A percentile compares a stretch with the other conserved stretches of the same genome.
Evolutionary conservation across 2,113 vertebrate species (phyloP).

Genomic region (Ictalurus punctatus): DNA sequence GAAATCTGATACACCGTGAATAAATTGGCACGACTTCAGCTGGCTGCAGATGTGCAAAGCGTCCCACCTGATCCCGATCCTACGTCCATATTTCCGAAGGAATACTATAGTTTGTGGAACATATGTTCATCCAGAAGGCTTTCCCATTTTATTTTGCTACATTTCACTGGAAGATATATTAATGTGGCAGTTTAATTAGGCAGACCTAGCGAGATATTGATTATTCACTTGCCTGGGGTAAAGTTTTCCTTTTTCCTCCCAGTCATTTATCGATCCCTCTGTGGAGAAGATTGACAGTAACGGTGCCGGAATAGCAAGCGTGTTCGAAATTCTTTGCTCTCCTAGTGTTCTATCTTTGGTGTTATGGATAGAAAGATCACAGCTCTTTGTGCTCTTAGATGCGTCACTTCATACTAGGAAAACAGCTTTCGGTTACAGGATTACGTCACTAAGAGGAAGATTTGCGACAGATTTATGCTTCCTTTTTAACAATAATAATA

Average conservation of each 20-base stretch:
- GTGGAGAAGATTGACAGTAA: conserved; percentile 60
- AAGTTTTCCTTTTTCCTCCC: conserved; percentile 71
- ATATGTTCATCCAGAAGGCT: conserved; percentile 27
- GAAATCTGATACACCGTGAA: no score
- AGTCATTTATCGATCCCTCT: conserved; percentile 70
- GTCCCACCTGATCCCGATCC: neutral
- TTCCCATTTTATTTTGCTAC: conserved; percentile 48
- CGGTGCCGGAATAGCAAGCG: conserved; percentile 64
- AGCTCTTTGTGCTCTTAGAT: neutral
- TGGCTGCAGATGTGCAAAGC: conserved; percentile 6
- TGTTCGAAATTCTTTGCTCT: neutral
- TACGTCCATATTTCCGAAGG: conserved; percentile 1
- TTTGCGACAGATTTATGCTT: neutral
- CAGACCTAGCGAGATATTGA: conserved; percentile 67
- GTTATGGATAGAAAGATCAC: conserved; percentile 4
- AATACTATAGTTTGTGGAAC: neutral
- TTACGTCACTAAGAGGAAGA: neutral
- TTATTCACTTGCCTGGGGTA: conserved; percentile 70
- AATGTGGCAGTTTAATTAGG: conserved; percentile 74
- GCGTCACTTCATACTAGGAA: neutral
- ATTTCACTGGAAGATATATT: conserved; percentile 65
- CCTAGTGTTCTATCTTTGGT: neutral
- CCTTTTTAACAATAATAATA: neutral
- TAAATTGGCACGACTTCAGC: neutral
- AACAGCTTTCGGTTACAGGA: neutral